Evolutionary conservation across 2,113 vertebrate species (phyloP).

Genomic region (Sciurus niger): DNA sequence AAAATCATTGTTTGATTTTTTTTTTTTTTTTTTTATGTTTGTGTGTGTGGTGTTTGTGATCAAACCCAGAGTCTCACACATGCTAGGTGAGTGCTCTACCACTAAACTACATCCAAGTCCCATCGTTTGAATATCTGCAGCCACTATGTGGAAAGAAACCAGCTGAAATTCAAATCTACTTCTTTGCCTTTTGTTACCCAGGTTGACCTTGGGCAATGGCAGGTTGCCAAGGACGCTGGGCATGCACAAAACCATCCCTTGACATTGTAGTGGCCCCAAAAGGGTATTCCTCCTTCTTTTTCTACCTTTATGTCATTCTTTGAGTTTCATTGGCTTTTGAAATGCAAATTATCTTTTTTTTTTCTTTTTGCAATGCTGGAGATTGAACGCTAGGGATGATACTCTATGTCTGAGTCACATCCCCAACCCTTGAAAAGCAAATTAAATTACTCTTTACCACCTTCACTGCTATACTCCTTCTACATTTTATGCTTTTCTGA

Average conservation of each 20-base stretch:
- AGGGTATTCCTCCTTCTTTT: not conserved
- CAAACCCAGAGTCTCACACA: too few species aligned
- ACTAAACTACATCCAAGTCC: too few species aligned
- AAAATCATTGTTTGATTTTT: not conserved
- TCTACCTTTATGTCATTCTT: not conserved
- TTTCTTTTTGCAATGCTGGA: too few species aligned
- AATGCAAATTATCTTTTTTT: not conserved
- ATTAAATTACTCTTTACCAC: not conserved
- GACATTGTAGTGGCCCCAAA: not conserved
- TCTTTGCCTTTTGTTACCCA: not conserved
- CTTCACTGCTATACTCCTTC: not conserved
- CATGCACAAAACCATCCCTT: not conserved
- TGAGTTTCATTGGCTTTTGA: conserved; percentile 9
- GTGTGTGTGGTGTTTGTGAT: too few species aligned
- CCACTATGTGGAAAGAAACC: not conserved
- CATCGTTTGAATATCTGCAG: not conserved
- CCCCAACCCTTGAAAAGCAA: not conserved
- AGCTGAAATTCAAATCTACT: not conserved
- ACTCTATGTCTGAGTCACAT: too few species aligned
- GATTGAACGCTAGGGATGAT: too few species aligned
- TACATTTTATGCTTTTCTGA: not conserved
- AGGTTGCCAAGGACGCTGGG: not conserved
- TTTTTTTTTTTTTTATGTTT: too few species aligned
- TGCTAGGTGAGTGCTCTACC: too few species aligned
- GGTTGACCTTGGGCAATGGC: not conserved